Evolutionary conservation across 2,113 vertebrate species (phyloP).

Genomic region (Cyphomyrus plagiostoma): DNA sequence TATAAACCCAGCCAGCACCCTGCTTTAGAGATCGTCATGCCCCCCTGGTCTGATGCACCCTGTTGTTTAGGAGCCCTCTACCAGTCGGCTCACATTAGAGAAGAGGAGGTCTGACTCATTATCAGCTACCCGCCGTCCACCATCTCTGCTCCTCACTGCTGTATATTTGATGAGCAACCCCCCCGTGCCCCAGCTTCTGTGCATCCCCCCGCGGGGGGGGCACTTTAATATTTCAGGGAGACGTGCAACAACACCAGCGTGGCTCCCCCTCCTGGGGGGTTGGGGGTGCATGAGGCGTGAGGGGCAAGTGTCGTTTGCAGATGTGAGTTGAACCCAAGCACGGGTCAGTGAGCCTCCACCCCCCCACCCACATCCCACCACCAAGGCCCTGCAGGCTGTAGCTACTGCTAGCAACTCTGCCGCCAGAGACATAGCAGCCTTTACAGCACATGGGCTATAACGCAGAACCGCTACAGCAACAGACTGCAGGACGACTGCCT

Average conservation of each 20-base stretch:
- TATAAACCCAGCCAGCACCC: background rate
- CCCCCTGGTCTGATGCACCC: background rate
- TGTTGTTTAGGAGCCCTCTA: constrained; percentile 8
- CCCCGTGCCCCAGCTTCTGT: constrained; percentile 20
- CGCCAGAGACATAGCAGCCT: background rate
- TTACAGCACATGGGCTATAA: background rate
- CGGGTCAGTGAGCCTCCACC: constrained; percentile 20
- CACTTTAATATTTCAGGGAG: constrained; percentile 50
- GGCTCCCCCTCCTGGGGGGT: background rate
- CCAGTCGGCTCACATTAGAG: constrained; percentile 22
- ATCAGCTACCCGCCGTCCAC: background rate
- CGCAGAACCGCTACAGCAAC: background rate
- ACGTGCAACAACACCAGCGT: constrained; percentile 40
- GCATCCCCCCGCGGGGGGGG: constrained; percentile 41
- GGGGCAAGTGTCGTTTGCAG: constrained; percentile 31
- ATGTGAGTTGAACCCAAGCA: constrained; percentile 26
- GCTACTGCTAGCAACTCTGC: background rate
- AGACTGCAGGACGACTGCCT: background rate
- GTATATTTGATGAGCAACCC: constrained; percentile 45
- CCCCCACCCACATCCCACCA: background rate
- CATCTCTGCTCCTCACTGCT: constrained; percentile 35
- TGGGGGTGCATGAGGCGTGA: background rate
- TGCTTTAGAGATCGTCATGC: background rate
- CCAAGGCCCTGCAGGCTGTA: background rate
- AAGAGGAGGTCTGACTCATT: constrained; percentile 23